Evolutionary conservation across 2,888 invertebrate genomes (phyloP).

Genomic region (Nematopogon swammerdamellus): DNA sequence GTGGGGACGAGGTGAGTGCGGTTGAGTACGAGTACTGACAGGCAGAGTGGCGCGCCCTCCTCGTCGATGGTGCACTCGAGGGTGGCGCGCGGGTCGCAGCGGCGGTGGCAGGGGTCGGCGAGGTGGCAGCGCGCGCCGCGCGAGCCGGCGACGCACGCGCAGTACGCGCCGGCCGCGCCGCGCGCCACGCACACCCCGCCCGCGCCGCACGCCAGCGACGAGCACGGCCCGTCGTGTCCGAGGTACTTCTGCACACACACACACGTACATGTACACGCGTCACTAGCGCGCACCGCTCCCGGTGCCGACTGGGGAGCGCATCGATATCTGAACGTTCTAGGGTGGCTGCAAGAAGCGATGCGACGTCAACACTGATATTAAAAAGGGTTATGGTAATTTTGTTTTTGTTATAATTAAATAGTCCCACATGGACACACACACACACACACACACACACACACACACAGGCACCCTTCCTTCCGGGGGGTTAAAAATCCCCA

Average conservation of each 20-base stretch:
- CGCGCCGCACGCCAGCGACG: slow-evolving; percentile 45
- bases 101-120: slow-evolving; percentile 35
- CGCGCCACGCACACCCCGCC: slow-evolving; percentile 30
- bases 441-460: too few relatives aligned
- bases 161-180: slow-evolving; percentile 33
- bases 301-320: too few relatives aligned
- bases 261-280: neutral
- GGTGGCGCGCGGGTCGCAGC: slow-evolving; percentile 51
- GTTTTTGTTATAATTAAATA: too few relatives aligned
- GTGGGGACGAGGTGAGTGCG: too few relatives aligned
- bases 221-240: slow-evolving; percentile 62
- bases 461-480: too few relatives aligned
- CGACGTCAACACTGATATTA: too few relatives aligned
- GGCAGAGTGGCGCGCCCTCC: slow-evolving; percentile 23
- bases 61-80: slow-evolving; percentile 35
- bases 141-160: slow-evolving; percentile 57
- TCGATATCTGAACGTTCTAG: too few relatives aligned
- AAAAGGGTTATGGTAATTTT: too few relatives aligned
- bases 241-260: slow-evolving; percentile 34
- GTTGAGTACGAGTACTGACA: slow-evolving; percentile 20
- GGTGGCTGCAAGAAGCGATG: too few relatives aligned
- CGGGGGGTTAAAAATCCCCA: too few relatives aligned
- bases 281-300: too few relatives aligned
- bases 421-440: too few relatives aligned
- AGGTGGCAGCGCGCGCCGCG: slow-evolving; percentile 53